Percentiles rank a stretch among this genome's conserved stretches.
phyloP scores from a whole-genome alignment of 1,140 invertebrate genomes.

The Notospermus geniculatus region DNA sequence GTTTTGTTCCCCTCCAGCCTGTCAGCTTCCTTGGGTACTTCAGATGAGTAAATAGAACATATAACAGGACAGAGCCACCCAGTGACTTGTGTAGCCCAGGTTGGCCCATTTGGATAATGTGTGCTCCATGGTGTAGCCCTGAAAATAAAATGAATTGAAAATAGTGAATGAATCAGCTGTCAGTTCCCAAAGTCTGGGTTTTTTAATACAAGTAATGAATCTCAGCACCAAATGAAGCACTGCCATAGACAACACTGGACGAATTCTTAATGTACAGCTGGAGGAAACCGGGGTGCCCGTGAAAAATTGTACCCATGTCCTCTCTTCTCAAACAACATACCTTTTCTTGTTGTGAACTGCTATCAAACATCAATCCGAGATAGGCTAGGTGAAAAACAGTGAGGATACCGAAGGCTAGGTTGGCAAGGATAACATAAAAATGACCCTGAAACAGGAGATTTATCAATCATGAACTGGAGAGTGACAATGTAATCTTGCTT shows the following conservation, averaged over 20 bases:
- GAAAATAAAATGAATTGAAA: no score
- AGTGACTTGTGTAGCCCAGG: conserved; percentile 77
- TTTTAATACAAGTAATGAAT: no score
- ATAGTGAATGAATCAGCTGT: conserved; percentile 8
- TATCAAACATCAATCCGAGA: conserved; percentile 85
- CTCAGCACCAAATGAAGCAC: no score
- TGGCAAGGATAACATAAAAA: conserved; percentile 64
- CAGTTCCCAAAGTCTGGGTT: no score
- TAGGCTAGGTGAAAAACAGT: conserved; percentile 82
- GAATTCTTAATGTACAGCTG: no score
- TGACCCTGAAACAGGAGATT: conserved; percentile 42
- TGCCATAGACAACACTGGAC: no score
- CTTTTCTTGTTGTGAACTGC: conserved; percentile 57
- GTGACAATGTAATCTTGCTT: no score
- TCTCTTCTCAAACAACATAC: conserved; percentile 26
- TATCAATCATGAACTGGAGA: background rate
- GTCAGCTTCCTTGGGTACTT: background rate
- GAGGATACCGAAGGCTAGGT: conserved; percentile 70
- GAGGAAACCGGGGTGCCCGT: no score
- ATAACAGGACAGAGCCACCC: conserved; percentile 63
- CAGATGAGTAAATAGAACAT: conserved; percentile 55
- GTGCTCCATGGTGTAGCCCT: conserved; percentile 70
- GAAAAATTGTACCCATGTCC: background rate
- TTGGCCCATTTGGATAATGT: conserved; percentile 77
- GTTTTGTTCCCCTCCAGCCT: no score